These are phyloP conservation scores for Dicrostonyx torquatus DNA, from an alignment of 2,797 vertebrate species.

Conservation along the genomic window DNA sequence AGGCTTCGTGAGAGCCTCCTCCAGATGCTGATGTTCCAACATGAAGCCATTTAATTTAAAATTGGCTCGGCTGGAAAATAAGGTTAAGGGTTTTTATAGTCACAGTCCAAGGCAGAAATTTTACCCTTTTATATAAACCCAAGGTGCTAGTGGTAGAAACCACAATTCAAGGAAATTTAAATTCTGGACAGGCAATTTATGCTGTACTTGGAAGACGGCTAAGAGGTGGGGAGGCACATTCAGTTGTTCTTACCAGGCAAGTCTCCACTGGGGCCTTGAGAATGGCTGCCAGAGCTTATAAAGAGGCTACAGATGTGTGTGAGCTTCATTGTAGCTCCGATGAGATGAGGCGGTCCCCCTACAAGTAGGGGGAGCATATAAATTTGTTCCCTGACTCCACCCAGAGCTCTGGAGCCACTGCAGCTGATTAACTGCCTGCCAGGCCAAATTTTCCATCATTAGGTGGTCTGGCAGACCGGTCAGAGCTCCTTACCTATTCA, in stretches of 20 bases:
- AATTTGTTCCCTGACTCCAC: neutral
- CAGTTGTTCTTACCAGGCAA: slow-evolving; percentile 10
- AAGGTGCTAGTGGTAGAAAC: slow-evolving; percentile 62
- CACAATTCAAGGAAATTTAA: slow-evolving; percentile 66
- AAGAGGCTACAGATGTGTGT: slow-evolving; percentile 59
- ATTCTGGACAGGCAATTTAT: slow-evolving; percentile 8
- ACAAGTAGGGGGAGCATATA: neutral
- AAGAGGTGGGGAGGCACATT: neutral
- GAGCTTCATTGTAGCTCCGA: neutral
- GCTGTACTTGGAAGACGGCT: slow-evolving; percentile 12
- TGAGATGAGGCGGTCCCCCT: neutral
- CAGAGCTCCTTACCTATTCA: slow-evolving; percentile 38
- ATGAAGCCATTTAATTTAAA: slow-evolving; percentile 74
- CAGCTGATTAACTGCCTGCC: slow-evolving; percentile 39
- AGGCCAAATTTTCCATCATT: slow-evolving; percentile 64
- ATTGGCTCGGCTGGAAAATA: slow-evolving; percentile 77
- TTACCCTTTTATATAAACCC: slow-evolving; percentile 66
- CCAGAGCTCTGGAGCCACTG: neutral
- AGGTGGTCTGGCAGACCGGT: slow-evolving; percentile 62
- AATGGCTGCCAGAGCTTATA: slow-evolving; percentile 38
- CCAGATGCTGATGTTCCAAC: slow-evolving; percentile 73
- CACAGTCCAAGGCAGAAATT: slow-evolving; percentile 63
- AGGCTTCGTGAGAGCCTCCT: slow-evolving; percentile 61
- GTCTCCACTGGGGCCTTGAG: neutral
- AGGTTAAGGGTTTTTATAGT: slow-evolving; percentile 74